Conservation (phyloP, 37 sponge, comb jelly and placozoan genomes). For the Oscarella lobularis region DNA sequence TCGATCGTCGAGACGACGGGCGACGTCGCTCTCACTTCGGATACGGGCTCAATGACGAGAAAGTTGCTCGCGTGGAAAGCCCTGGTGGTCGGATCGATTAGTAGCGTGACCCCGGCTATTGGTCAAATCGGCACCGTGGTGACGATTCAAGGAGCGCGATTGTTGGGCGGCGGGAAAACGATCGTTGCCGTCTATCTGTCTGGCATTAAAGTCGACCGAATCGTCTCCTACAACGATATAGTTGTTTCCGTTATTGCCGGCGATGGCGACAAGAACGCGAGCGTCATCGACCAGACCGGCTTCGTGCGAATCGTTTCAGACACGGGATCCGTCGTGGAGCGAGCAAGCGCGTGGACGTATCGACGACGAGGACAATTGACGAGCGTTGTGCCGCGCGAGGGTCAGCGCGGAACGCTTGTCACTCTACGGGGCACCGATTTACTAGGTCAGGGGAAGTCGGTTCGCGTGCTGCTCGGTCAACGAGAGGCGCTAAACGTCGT, state of each 20-base stretch:
- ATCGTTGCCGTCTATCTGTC: neutral
- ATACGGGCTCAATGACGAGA: neutral
- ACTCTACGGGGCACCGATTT: slow-evolving; percentile 24
- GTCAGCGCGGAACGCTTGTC: slow-evolving; percentile 43
- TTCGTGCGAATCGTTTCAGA: slow-evolving; percentile 17
- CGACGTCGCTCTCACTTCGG: neutral
- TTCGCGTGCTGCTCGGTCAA: slow-evolving; percentile 13
- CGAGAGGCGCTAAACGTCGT: neutral
- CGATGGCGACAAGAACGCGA: neutral
- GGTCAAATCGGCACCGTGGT: slow-evolving; percentile 55
- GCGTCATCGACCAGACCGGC: neutral
- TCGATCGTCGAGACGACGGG: neutral
- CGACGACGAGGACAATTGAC: slow-evolving; percentile 22
- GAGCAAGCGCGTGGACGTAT: slow-evolving; percentile 21
- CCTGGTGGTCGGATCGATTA: slow-evolving; percentile 5
- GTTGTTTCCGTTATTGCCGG: neutral
- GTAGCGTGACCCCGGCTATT: slow-evolving; percentile 9
- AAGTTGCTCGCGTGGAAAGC: neutral
- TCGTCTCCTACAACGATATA: neutral
- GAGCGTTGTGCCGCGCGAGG: slow-evolving; percentile 17
- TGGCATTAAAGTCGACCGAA: neutral
- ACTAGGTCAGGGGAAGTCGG: slow-evolving; percentile 10
- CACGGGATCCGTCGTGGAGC: slow-evolving; percentile 34
- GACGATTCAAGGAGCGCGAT: slow-evolving; percentile 27
- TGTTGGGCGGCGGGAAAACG: slow-evolving; percentile 25